phyloP scores from a whole-genome alignment of 2,113 vertebrate genomes.

The Corythaeola cristata region DNA sequence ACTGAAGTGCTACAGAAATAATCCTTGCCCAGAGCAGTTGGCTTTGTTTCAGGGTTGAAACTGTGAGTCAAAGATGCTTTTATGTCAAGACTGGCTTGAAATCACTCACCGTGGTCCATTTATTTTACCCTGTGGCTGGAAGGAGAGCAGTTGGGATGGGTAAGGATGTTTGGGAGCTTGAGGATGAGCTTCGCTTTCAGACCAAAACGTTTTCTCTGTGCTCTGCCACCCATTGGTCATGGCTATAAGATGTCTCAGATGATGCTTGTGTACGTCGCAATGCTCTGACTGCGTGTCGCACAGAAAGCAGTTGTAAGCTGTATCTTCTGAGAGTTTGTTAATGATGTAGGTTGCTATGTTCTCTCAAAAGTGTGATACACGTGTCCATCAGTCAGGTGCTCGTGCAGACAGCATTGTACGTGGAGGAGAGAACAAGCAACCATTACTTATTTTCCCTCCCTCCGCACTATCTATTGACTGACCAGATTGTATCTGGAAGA shows the following conservation, averaged over 20 bases:
- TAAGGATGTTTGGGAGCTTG: background rate
- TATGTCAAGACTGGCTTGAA: conserved; percentile 29
- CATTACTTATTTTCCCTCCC: background rate
- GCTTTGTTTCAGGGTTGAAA: conserved; percentile 8
- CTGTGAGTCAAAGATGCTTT: conserved; percentile 29
- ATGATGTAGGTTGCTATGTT: background rate
- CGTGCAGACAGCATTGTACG: background rate
- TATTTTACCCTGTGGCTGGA: background rate
- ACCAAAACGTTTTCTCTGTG: background rate
- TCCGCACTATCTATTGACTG: background rate
- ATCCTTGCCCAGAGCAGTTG: conserved; percentile 7
- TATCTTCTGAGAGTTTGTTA: background rate
- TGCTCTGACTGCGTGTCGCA: background rate
- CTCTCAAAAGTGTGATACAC: background rate
- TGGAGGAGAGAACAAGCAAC: background rate
- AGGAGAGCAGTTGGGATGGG: background rate
- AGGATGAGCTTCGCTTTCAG: background rate
- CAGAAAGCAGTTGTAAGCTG: background rate
- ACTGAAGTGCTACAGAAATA: conserved; percentile 28
- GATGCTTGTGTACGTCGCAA: background rate
- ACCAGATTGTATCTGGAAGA: background rate
- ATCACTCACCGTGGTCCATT: conserved; percentile 19
- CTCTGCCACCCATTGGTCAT: background rate
- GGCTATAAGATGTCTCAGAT: background rate
- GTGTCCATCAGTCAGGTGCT: background rate